phyloP scores from a whole-genome alignment of 2,888 invertebrate genomes.

The Steinernema hermaphroditum region DNA sequence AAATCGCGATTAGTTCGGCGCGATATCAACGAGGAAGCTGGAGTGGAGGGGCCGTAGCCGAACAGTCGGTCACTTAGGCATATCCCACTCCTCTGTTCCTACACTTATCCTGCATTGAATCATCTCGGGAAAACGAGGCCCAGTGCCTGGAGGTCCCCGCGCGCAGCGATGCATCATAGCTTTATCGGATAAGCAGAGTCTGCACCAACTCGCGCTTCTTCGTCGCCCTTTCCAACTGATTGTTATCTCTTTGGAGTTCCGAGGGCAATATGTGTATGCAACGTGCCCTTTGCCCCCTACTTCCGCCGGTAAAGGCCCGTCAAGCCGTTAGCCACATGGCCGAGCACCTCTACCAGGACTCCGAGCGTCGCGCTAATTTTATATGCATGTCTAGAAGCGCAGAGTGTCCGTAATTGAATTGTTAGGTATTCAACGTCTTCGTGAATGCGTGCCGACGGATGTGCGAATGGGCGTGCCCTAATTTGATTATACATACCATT shows the following conservation, averaged over 20 bases:
- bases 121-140: slow-evolving; percentile 7
- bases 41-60: not conserved
- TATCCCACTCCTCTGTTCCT: not conserved
- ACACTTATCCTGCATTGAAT: slow-evolving; percentile 17
- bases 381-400: slow-evolving; percentile 12
- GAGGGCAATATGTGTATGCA: slow-evolving; percentile 6
- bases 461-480: slow-evolving; percentile 11
- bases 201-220: not conserved
- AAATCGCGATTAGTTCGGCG: slow-evolving; percentile 3
- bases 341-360: not conserved
- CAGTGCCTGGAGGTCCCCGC: slow-evolving; percentile 21
- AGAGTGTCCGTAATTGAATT: slow-evolving; percentile 21
- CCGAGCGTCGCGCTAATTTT: not conserved
- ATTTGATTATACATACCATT: slow-evolving; percentile 28
- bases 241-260: slow-evolving; percentile 11
- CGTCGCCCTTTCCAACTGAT: not conserved
- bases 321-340: not conserved
- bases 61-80: not conserved
- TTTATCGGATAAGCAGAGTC: slow-evolving; percentile 31
- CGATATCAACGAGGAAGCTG: not conserved
- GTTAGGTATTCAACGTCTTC: slow-evolving; percentile 25
- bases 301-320: not conserved
- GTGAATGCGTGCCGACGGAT: slow-evolving; percentile 15
- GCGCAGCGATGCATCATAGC: slow-evolving; percentile 27
- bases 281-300: not conserved